Conservation (phyloP, 2,888 invertebrate genomes). For the Microctonus aethiopoides region DNA sequence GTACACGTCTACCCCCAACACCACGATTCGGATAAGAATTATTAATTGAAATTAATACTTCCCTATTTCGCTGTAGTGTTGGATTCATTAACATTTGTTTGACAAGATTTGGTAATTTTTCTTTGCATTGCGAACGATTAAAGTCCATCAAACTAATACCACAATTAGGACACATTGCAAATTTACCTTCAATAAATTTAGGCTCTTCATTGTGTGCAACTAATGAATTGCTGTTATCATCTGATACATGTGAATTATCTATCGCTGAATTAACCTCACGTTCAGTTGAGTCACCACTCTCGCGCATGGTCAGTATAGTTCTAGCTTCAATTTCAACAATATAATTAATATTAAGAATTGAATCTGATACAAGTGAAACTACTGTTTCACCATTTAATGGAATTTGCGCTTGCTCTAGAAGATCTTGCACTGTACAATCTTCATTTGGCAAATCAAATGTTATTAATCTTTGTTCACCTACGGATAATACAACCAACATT, state of each 20-base stretch:
- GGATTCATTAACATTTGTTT: slow-evolving; percentile 68
- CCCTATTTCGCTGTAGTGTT: slow-evolving; percentile 49
- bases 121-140: slow-evolving; percentile 78
- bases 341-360: slow-evolving; percentile 81
- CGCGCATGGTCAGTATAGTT: slow-evolving; percentile 29
- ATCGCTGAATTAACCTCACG: slow-evolving; percentile 25
- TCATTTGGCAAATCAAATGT: slow-evolving; percentile 86
- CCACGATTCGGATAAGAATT: slow-evolving; percentile 20
- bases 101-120: slow-evolving; percentile 79
- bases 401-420: slow-evolving; percentile 82
- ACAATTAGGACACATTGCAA: slow-evolving; percentile 84
- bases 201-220: slow-evolving; percentile 63
- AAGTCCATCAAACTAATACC: slow-evolving; percentile 84
- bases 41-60: slow-evolving; percentile 47
- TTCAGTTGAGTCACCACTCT: slow-evolving; percentile 35
- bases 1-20: slow-evolving; percentile 2
- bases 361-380: slow-evolving; percentile 80
- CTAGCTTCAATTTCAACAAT: slow-evolving; percentile 77
- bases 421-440: slow-evolving; percentile 84
- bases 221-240: slow-evolving; percentile 56
- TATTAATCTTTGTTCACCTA: slow-evolving; percentile 83
- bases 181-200: slow-evolving; percentile 76
- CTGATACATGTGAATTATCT: slow-evolving; percentile 38
- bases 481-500: slow-evolving; percentile 82
- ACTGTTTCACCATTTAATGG: slow-evolving; percentile 77